These are phyloP conservation scores for Lepeophtheirus nordmannii DNA, from an alignment of 2,888 invertebrate species.

Conservation along the genomic window DNA sequence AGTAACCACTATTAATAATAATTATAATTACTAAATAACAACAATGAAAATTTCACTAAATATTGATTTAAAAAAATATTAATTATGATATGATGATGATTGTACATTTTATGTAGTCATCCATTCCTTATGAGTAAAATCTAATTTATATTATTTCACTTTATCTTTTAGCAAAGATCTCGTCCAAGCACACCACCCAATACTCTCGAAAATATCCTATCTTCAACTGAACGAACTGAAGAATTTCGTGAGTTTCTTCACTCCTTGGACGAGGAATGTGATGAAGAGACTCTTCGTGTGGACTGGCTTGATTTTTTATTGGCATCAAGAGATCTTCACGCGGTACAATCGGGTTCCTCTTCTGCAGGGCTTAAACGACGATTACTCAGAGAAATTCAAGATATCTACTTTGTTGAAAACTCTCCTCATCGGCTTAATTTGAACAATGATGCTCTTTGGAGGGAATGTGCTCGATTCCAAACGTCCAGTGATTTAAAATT, in stretches of 20 bases:
- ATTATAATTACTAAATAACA: no score
- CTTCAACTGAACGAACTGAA: not conserved
- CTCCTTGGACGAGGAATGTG: not conserved
- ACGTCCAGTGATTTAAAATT: not conserved
- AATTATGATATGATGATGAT: no score
- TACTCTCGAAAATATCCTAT: not conserved
- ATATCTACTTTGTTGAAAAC: not conserved
- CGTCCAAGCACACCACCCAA: not conserved
- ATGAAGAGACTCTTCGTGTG: conserved; percentile 1
- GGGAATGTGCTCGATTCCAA: not conserved
- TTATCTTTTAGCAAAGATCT: no score
- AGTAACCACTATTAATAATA: no score
- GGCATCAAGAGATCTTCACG: not conserved
- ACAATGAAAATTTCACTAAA: no score
- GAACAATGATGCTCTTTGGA: conserved; percentile 1
- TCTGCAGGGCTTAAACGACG: not conserved
- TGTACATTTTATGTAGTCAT: no score
- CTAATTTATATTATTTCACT: no score
- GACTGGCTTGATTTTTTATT: not conserved
- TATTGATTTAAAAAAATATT: no score
- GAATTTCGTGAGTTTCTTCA: not conserved
- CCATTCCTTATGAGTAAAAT: no score
- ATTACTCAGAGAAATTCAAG: not conserved
- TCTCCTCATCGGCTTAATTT: not conserved
- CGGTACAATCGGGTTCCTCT: not conserved